These are phyloP conservation scores for Leucophenga varia DNA, from an alignment of 1,140 invertebrate species.

Conservation along the genomic window DNA sequence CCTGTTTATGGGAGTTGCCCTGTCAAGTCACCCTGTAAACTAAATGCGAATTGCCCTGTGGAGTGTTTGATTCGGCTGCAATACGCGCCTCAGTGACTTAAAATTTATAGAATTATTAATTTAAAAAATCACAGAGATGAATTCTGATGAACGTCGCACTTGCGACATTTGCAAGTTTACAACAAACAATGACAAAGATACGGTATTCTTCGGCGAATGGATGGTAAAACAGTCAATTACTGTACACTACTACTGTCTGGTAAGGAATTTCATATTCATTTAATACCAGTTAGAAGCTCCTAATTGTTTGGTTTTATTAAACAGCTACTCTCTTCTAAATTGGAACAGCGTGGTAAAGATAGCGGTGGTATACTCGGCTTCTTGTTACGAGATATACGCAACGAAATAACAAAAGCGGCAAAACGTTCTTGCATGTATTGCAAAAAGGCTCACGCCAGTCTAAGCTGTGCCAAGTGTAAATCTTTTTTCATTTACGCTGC, in stretches of 20 bases:
- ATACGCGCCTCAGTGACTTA: not conserved
- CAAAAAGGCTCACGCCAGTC: slow-evolving; percentile 13
- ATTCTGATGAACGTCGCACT: not conserved
- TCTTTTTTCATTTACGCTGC: slow-evolving; percentile 30
- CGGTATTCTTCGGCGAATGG: slow-evolving; percentile 33
- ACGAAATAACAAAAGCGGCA: slow-evolving; percentile 16
- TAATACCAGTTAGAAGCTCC: not conserved
- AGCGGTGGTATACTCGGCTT: slow-evolving; percentile 39
- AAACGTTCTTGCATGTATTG: slow-evolving; percentile 27
- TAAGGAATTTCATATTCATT: slow-evolving; percentile 8
- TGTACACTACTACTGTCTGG: slow-evolving; percentile 47
- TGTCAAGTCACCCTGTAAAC: no score
- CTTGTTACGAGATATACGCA: slow-evolving; percentile 33
- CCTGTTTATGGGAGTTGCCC: no score
- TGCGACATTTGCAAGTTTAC: slow-evolving; percentile 26
- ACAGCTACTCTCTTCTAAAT: slow-evolving; percentile 36
- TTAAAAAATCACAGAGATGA: not conserved
- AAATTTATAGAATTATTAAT: no score
- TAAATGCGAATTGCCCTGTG: no score
- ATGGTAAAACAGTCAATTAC: slow-evolving; percentile 22
- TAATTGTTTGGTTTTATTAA: not conserved
- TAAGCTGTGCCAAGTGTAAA: slow-evolving; percentile 27
- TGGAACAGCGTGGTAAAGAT: slow-evolving; percentile 35
- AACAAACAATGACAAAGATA: slow-evolving; percentile 6
- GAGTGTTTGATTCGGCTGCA: no score